These are phyloP conservation scores for Sphyrna mokarran DNA, from an alignment of 2,113 vertebrate genomes.

Conservation along the genomic window DNA sequence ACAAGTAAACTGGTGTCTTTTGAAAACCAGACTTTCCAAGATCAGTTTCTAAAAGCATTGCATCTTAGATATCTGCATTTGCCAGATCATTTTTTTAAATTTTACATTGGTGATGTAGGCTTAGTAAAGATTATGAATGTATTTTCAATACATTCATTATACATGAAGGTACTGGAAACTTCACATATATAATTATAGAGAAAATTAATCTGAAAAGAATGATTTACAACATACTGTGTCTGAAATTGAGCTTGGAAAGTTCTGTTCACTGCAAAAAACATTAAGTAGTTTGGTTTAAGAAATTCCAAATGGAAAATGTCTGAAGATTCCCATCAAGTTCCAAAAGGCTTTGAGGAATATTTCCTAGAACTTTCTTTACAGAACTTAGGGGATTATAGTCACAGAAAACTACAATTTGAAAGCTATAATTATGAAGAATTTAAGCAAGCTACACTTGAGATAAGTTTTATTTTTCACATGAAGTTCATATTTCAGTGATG, in stretches of 20 bases:
- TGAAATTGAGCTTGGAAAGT: constrained; percentile 27
- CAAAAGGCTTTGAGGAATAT: neutral
- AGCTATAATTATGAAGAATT: constrained; percentile 19
- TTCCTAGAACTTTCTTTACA: neutral
- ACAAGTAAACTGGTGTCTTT: neutral
- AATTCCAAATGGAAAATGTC: neutral
- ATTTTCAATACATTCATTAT: neutral
- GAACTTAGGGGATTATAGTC: neutral
- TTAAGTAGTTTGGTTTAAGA: neutral
- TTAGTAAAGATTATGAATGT: neutral
- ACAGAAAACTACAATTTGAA: constrained; percentile 27
- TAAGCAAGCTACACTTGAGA: neutral
- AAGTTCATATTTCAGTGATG: neutral
- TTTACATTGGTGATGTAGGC: neutral
- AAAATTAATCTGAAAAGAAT: neutral
- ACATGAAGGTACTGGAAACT: neutral
- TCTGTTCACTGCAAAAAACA: neutral
- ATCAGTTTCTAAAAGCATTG: neutral
- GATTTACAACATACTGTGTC: neutral
- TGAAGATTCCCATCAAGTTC: neutral
- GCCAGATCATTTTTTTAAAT: neutral
- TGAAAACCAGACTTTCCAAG: neutral
- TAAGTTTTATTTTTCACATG: neutral
- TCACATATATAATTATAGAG: neutral
- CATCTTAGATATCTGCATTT: neutral